These are phyloP conservation scores for Chironomus striatipennis DNA, from an alignment of 1,140 invertebrate species.

Conservation along the genomic window DNA sequence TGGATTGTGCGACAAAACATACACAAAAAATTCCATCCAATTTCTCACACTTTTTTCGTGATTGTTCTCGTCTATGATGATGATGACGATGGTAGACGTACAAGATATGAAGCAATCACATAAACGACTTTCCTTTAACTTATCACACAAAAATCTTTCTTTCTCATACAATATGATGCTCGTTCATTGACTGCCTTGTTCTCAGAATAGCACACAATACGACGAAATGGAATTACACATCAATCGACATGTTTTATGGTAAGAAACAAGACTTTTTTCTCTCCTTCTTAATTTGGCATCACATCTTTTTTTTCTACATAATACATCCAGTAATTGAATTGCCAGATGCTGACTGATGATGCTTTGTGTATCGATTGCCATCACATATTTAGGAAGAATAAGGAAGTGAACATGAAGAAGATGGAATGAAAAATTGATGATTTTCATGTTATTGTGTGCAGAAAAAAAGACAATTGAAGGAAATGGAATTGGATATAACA, in stretches of 20 bases:
- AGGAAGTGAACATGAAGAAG: not conserved
- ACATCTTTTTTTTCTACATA: conserved; percentile 2
- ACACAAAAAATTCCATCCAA: not conserved
- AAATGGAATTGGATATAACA: no score
- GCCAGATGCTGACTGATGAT: conserved; percentile 22
- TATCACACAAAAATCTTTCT: not conserved
- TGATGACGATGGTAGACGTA: not conserved
- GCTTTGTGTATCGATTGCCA: conserved; percentile 1
- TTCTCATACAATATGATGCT: no score
- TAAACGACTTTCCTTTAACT: conserved; percentile 6
- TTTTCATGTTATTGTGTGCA: not conserved
- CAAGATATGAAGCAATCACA: conserved; percentile 8
- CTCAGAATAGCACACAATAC: not conserved
- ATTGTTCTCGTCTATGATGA: no score
- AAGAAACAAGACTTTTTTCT: not conserved
- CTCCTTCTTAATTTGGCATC: conserved; percentile 21
- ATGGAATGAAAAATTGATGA: conserved; percentile 3
- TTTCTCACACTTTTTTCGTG: not conserved
- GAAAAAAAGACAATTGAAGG: no score
- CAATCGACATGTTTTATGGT: conserved; percentile 22
- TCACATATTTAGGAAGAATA: not conserved
- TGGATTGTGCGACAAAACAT: not conserved
- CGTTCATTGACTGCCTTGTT: not conserved
- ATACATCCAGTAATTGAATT: conserved; percentile 20
- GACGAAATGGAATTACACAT: conserved; percentile 16